Evolutionary conservation across 2,797 vertebrate genomes (phyloP), one percentile per base, ranked within the genome.

Genomic region (Gobionotothen gibberifrons): DNA sequence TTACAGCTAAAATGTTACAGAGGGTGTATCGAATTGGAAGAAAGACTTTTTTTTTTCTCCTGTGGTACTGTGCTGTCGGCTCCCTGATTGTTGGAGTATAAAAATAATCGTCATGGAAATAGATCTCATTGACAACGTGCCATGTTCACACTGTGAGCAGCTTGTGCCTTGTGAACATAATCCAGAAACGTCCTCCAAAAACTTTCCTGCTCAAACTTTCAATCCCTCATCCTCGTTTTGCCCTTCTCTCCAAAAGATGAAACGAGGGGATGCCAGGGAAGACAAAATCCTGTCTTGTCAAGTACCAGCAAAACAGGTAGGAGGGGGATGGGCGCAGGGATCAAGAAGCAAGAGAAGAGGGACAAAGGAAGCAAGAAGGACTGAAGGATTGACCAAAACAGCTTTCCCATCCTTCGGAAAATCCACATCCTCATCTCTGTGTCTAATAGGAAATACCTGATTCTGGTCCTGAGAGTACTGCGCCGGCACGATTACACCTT

Each of bases 41-140:
- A 88, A 89, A 89, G 82, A 89, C 83, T 88, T 85, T 87, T 83
- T 82, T 72, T 86, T 87, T 86, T 78, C 86, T 90, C 89, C 73
- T 86, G 88, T 89, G 87, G 72, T 85, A 85, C 86, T 88, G 90
- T 90, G 89, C 89, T 92, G 90, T 93, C 91, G 87, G 91, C 92
- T 93, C 91, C 87, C 92, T 92, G 93, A 93, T 93, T 94, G 87
- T 93, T 90, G 86, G 90, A 89, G 93, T 94, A 91, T 94, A 95
- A 95, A 95, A 95, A 95, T 95, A 95, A 94, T 93, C 91, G 93
- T 95, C 92, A 93, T 95, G 93, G 91, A 95, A 95, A 95, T 95
- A 95, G 94, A 95, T 94, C 92, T 92, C 90, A 93, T 95, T 95
- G 95, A 95, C 93, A 93, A 91, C 81, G 84, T 95, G 94, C 95